Percentiles rank a stretch among this genome's conserved stretches.
Conservation (phyloP, 1,140 invertebrate genomes). For the Magallana angulata region DNA sequence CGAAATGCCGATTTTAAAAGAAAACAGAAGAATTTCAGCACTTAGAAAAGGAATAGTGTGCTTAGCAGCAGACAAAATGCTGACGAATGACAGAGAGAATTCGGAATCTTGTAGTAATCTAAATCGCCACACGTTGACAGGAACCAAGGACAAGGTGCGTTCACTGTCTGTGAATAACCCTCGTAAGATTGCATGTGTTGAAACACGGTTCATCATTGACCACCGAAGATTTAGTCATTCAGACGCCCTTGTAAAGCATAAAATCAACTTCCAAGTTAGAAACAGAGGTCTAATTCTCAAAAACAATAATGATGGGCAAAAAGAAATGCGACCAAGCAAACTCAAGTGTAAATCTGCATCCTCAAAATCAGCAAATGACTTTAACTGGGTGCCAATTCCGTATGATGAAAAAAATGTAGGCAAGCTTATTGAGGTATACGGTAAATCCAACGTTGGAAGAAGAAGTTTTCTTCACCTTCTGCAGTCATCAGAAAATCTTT, state of each 20-base stretch:
- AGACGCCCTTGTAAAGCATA: not conserved
- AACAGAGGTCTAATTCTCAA: not conserved
- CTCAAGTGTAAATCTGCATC: not conserved
- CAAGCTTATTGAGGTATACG: slow-evolving; percentile 10
- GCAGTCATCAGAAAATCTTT: not conserved
- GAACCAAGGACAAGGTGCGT: not conserved
- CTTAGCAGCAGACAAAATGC: not conserved
- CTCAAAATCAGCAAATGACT: not conserved
- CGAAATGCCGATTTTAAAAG: not conserved
- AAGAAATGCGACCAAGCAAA: not conserved
- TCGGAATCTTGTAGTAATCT: not conserved
- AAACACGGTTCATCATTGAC: not conserved
- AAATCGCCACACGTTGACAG: not conserved
- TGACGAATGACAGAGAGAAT: not conserved
- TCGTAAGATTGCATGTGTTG: not conserved
- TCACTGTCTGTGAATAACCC: not conserved
- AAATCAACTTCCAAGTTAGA: not conserved
- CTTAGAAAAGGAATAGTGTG: not conserved
- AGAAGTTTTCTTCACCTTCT: not conserved
- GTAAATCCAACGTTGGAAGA: not conserved
- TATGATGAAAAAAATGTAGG: not conserved
- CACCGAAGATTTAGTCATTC: not conserved
- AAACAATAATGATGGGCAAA: not conserved
- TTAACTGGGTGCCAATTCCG: not conserved
- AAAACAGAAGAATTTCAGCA: not conserved